Base-by-base conservation (phyloP, 1,140 invertebrate genomes). In the Gonatopus flavifemur region DNA sequence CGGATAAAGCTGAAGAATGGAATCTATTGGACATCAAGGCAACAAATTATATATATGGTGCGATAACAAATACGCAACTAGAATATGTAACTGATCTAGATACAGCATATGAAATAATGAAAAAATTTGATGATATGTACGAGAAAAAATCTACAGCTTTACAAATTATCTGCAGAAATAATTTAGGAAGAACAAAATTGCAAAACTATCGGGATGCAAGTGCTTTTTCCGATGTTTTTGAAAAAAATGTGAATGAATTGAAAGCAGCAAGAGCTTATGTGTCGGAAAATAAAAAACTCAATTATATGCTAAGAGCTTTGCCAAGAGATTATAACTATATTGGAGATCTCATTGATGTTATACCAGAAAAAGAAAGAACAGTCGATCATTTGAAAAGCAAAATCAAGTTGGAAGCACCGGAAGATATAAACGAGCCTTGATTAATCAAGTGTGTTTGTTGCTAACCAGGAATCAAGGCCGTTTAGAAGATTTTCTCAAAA, bases 371-470 rank as follows among this genome's bases (percentile, higher is more conserved):
- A 5, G 53, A 72, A 60, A 52, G 52, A 62, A 74, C 69, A 41
- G 63, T 70, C 8, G 67, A 74, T 32, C 74, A 76, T 66, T 49
- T 75, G 42, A 33, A 49, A n/a, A 61, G 48, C 39, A 72, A 72
- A 66, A 70, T 75, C 53, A 71, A 68, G 56, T 55, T 49, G 64
- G 69, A 64, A 68, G 58, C 62, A 63, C 59, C 49, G 58, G 16
- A 55, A 59, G 41, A 70, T 55, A 52, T 64, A 47, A 15, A 63
- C 6, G 59, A 48, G 61, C 60, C 49, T 46, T 59, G 56, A 60
- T 57, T 62, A 58, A 21, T 19, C 32, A 12, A 47, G 28, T 24
- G 28, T 31, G 16, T 45, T 33, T 33, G 28, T 15, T 13, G 32
- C 32, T n/a, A 7, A 33, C 38, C 20, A 32, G 13, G 28, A 20